Evolutionary conservation across 1,140 invertebrate species (phyloP), one percentile per base, ranked within the genome.

Genomic region (Ectropis grisescens): DNA sequence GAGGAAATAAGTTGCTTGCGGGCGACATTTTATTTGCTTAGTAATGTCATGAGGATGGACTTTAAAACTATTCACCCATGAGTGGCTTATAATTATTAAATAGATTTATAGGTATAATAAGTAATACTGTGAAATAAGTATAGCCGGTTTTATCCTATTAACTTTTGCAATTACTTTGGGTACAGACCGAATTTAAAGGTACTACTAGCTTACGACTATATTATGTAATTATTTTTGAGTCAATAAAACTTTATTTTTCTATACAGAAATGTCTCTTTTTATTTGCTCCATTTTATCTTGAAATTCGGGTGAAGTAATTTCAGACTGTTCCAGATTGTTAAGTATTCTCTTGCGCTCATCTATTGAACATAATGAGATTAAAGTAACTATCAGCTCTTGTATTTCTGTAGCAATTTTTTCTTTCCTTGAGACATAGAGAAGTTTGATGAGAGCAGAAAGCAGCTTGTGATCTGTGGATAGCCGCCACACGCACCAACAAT

Each of bases 401-500:
- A 61, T 46, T 12, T 54, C 33, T 29, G 39, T 14, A 11, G 27
- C 29, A 13, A 37, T 29, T 19, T 55, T 9, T 13, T 60, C 49
- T 11, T 58, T 33, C 16, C 55, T 51, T 15, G 45, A 55, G 13
- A 49, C 33, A 43, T 58, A 65, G 23, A 70, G 43, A 10, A 64
- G 29, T 52, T 76, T 76, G 2, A 76, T 43, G n/a, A 76, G 32
- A 14, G 28, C 19, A 8, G 62, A 57, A 12, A 78, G 34, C 1
- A 72, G 36, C 27, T 60, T 65, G 13, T 68, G 41, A 33, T 69
- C 59, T 12, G 45, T 24, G 8, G 51, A 29, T n/a, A 58, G 40
- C 25, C 55, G 60, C 67, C 67, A 78, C n/a, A 59, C 42, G 37
- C 60, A 64, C 72, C 72, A 78, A 12, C 62, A 62, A 29, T 67